Percentiles rank a stretch among this genome's conserved stretches.
phyloP scores from a whole-genome alignment of 2,888 invertebrate genomes.

The Antheraea assamensis region DNA sequence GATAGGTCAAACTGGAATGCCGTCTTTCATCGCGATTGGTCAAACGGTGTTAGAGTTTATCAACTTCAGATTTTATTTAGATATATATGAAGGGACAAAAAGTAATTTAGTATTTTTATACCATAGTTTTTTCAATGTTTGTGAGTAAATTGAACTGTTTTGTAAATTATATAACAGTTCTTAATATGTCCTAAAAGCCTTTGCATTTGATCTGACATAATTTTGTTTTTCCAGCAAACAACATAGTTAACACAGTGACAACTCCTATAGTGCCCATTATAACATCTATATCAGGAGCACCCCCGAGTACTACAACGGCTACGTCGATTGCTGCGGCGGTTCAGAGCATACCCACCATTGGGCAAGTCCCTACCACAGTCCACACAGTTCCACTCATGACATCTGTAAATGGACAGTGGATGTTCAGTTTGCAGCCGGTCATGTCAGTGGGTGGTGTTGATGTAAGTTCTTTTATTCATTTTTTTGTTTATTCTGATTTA shows the following conservation, averaged over 20 bases:
- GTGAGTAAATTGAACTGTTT: no score
- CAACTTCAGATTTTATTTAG: no score
- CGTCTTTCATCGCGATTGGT: no score
- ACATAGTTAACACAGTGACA: slow-evolving; percentile 51
- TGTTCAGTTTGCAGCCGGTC: slow-evolving; percentile 72
- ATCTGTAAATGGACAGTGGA: slow-evolving; percentile 76
- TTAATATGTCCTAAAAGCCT: neutral
- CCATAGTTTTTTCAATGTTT: no score
- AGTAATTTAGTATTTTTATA: no score
- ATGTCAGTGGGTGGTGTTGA: slow-evolving; percentile 72
- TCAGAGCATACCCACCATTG: slow-evolving; percentile 31
- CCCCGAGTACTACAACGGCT: slow-evolving; percentile 25
- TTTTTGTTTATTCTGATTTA: neutral
- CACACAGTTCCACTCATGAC: slow-evolving; percentile 73
- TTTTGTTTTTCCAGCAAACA: slow-evolving; percentile 43
- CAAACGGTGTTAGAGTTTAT: no score
- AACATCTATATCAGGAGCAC: slow-evolving; percentile 20
- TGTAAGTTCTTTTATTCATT: slow-evolving; percentile 46
- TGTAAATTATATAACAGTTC: neutral
- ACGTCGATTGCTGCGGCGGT: slow-evolving; percentile 28
- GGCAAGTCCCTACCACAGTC: slow-evolving; percentile 55
- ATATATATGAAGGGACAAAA: no score
- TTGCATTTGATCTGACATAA: neutral
- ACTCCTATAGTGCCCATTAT: slow-evolving; percentile 43
- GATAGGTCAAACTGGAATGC: no score